Base-by-base conservation (phyloP, 2,888 invertebrate species). In the Cosmia trapezina region DNA sequence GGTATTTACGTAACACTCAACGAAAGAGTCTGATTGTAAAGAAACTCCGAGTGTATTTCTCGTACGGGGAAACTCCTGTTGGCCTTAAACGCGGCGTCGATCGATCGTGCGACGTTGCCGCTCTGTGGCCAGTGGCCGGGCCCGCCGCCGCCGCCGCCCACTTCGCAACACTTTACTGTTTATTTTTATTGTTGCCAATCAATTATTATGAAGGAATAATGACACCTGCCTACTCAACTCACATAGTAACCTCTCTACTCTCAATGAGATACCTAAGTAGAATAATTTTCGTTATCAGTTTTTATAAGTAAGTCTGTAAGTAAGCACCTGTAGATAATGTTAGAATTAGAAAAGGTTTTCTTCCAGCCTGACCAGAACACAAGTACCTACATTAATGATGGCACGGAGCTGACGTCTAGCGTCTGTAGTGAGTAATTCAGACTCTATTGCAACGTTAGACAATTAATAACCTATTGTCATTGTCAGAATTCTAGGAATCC, bases 21-120 rank as follows among this genome's bases (percentile, higher is more conserved):
- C 69, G 82, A 81, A 81, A 73, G 64, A 84, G 77, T 78, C 70
- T 71, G 57, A 67, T 84, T 67, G 74, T 76, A 80, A 81, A 84
- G 86, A 86, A 84, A 80, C 73, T 76, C 51, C 28, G 61, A 79
- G 71, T 76, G 71, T 75, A 83, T 80, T 79, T 80, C 79, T 78
- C 73, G 78, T 78, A 82, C 78, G 86, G 87, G 81, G 86, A 84
- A 86, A 82, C 80, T 87, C 81, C 83, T 87, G 77, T 72, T 81
- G 80, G 81, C 77, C 81, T 80, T 76, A 75, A 73, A 74, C 80
- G 83, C 78, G 78, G 69, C 78, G 80, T 80, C 84, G 86, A 94
- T 95, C 95, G 94, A 95, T 95, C 87, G 90, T 67, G 95, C 95
- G 93, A 91, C 92, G 95, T 95, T 95, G 95, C 95, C 95, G 91